phyloP scores from a whole-genome alignment of 2,113 vertebrate species.

The Tapirus terrestris region DNA sequence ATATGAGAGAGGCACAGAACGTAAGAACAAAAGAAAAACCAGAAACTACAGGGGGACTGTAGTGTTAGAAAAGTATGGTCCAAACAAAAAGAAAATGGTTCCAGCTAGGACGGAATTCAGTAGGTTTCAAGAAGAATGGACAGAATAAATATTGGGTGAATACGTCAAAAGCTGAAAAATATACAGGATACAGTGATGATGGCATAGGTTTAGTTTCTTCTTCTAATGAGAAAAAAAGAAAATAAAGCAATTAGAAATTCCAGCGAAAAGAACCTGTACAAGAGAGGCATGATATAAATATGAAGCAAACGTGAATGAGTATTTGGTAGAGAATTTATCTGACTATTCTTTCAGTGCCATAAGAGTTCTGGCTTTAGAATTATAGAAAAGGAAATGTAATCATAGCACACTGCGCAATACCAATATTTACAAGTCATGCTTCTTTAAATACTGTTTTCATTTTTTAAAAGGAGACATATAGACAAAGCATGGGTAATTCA shows the following conservation, averaged over 20 bases:
- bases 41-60: neutral
- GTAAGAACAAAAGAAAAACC: neutral
- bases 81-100: neutral
- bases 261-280: neutral
- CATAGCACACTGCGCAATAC: neutral
- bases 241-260: neutral
- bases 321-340: neutral
- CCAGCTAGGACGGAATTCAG: neutral
- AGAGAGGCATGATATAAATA: too few species aligned
- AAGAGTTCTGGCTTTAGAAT: neutral
- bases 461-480: neutral
- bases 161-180: neutral
- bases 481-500: neutral
- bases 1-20: neutral
- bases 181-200: neutral
- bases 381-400: neutral
- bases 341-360: neutral
- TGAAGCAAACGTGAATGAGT: neutral
- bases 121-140: neutral
- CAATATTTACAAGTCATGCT: neutral
- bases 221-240: neutral
- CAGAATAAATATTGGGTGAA: neutral
- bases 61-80: neutral
- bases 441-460: neutral
- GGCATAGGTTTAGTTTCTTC: neutral